Evolutionary conservation across 2,113 vertebrate genomes (phyloP).

Genomic region (Indri indri): DNA sequence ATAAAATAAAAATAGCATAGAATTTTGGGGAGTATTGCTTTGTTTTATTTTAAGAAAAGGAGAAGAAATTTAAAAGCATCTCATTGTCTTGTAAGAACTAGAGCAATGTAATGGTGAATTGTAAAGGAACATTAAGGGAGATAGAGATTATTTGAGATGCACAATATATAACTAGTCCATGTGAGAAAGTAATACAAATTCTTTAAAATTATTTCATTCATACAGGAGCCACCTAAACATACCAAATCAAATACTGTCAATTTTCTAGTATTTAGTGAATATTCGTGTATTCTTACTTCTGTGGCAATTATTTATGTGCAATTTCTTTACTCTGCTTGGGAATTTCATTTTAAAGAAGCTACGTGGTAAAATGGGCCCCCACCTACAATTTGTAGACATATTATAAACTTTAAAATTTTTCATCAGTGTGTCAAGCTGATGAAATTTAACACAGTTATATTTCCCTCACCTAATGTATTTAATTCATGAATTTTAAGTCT

Average conservation of each 20-base stretch:
- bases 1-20: slow-evolving; percentile 9
- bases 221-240: background rate
- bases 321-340: background rate
- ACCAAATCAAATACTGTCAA: background rate
- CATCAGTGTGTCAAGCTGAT: background rate
- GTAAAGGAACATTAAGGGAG: background rate
- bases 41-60: background rate
- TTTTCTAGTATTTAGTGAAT: background rate
- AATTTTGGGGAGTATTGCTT: background rate
- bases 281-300: background rate
- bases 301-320: background rate
- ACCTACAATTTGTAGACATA: slow-evolving; percentile 10
- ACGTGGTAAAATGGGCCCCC: background rate
- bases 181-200: background rate
- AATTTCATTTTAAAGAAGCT: slow-evolving; percentile 23
- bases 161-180: background rate
- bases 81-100: background rate
- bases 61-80: slow-evolving; percentile 6
- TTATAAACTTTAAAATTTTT: background rate
- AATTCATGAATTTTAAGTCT: slow-evolving; percentile 47
- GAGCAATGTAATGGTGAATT: background rate
- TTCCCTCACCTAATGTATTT: slow-evolving; percentile 15
- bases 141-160: background rate
- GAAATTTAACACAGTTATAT: slow-evolving; percentile 33
- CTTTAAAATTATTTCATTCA: slow-evolving; percentile 31